Evolutionary conservation across 2,888 invertebrate species (phyloP), one percentile per base, ranked within the genome.

Genomic region (Epiblema foenella): DNA sequence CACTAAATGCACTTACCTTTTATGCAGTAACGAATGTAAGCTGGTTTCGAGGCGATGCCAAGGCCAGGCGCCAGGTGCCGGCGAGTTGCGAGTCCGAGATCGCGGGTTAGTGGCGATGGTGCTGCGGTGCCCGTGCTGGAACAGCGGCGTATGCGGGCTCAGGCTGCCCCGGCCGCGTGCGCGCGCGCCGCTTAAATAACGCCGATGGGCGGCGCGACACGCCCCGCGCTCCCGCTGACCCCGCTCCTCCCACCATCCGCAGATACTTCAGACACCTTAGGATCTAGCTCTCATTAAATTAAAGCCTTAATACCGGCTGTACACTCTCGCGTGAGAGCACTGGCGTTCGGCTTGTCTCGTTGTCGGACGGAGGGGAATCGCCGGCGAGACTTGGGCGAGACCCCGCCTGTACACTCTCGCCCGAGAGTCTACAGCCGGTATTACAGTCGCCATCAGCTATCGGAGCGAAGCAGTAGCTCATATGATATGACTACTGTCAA

Each of bases 141-240:
- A 18, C 52, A 54, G 54, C 42, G 60, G 62, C 66, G 56, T 59
- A 57, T 33, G 67, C 64, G 72, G 68, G 69, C 59, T 65, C 49
- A 64, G 56, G 65, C 72, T 73, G 72, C 72, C 64, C 74, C 72
- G 72, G 69, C 71, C 71, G 68, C 58, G 56, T 65, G 65, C 66
- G 69, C 64, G 68, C 58, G 63, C 54, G 69, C 62, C 54, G 77
- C 75, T 73, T 77, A 83, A 79, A 78, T 77, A 75, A 70, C 69
- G 68, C 64, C 66, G 83, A 83, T 85, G 89, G 89, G 90, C 87
- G 91, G 89, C 86, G 87, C 77, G 82, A 76, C 87, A 86, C 89
- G 88, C 89, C 88, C 83, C 87, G 83, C 89, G 75, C 83, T 81
- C 79, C 87, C 81, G 83, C 77, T 85, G 84, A 83, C 86, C 84